phyloP scores from a whole-genome alignment of 35 echinoderm and acorn worm genomes.

The Holothuria glaberrima region DNA sequence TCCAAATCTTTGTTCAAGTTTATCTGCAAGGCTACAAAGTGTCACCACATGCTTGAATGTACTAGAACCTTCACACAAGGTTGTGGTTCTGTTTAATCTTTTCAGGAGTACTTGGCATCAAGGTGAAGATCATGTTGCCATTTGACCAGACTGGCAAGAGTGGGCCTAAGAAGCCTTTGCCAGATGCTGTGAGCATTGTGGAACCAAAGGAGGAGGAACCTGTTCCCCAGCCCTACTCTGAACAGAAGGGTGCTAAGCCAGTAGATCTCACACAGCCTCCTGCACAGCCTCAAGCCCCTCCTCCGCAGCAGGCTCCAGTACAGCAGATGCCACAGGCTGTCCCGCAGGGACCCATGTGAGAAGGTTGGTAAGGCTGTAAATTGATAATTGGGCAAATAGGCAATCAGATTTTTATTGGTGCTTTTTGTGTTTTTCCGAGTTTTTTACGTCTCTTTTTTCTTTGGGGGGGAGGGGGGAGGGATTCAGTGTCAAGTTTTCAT shows the following conservation, averaged over 20 bases:
- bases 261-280: conserved; percentile 56
- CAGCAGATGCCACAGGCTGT: conserved; percentile 45
- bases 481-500: too few species aligned
- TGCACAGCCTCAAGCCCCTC: conserved; percentile 39
- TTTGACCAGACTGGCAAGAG: conserved; percentile 85
- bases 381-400: too few species aligned
- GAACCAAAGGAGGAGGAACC: conserved; percentile 89
- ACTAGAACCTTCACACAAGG: neutral
- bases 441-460: too few species aligned
- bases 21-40: too few species aligned
- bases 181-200: conserved; percentile 92
- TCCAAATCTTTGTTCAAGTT: too few species aligned
- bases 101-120: conserved; percentile 97
- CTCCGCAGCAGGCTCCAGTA: conserved; percentile 49
- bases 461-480: too few species aligned
- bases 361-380: neutral
- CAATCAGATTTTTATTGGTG: too few species aligned
- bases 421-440: too few species aligned
- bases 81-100: neutral
- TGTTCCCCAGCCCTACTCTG: conserved; percentile 87
- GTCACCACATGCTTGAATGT: too few species aligned
- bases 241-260: conserved; percentile 97
- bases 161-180: conserved; percentile 93
- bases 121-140: conserved; percentile 99
- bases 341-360: conserved; percentile 25